A percentile compares a stretch with the other conserved stretches of the same genome.
These are phyloP conservation scores for Eudiplozoon nipponicum DNA, from an alignment of 2,888 invertebrate species.

Conservation along the genomic window DNA sequence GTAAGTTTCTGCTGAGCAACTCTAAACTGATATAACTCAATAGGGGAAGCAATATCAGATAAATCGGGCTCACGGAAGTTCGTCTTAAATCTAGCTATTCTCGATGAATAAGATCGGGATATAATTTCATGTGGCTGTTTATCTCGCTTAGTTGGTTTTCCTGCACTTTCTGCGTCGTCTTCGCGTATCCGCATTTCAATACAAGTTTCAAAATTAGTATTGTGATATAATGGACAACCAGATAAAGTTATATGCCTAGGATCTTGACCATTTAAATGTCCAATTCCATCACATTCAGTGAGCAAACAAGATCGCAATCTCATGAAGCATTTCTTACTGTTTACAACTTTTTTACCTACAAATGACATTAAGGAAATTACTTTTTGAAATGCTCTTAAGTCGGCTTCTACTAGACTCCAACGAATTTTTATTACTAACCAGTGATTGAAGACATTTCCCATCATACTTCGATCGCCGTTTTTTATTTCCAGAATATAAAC, in stretches of 20 bases:
- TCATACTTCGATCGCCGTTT: no score
- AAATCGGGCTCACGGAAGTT: constrained; percentile 6
- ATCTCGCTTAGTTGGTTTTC: neutral
- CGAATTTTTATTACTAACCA: no score
- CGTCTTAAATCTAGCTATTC: neutral
- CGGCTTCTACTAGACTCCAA: no score
- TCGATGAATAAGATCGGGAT: neutral
- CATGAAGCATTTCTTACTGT: no score
- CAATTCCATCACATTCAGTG: constrained; percentile 14
- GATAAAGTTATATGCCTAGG: constrained; percentile 49
- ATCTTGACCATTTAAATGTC: constrained; percentile 14
- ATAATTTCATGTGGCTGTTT: neutral
- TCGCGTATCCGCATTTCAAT: constrained; percentile 25
- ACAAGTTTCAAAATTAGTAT: constrained; percentile 42
- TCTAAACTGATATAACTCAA: constrained; percentile 12
- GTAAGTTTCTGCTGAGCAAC: constrained; percentile 10
- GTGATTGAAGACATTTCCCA: no score
- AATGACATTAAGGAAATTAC: no score
- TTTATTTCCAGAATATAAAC: no score
- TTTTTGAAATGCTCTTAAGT: no score
- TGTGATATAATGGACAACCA: constrained; percentile 65
- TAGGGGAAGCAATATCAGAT: constrained; percentile 5
- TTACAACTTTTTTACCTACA: no score
- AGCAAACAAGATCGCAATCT: constrained; percentile 13
- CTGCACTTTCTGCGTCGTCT: no score